These are phyloP conservation scores for Drosophila bunnanda DNA, from an alignment of 2,888 invertebrate genomes.

Conservation along the genomic window DNA sequence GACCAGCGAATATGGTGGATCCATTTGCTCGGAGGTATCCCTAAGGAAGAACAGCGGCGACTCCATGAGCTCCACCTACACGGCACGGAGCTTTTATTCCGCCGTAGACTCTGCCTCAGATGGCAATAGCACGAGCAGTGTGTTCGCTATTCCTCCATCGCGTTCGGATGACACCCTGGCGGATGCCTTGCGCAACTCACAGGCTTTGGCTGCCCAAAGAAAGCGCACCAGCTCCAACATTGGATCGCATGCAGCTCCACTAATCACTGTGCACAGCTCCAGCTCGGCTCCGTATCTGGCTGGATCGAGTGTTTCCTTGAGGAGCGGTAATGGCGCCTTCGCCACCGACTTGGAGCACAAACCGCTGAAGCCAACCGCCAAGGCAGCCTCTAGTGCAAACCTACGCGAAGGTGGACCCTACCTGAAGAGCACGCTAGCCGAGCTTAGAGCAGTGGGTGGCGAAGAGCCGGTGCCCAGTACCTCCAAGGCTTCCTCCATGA, in stretches of 20 bases:
- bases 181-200: conserved; percentile 85
- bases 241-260: conserved; percentile 61
- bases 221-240: conserved; percentile 87
- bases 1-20: conserved; percentile 43
- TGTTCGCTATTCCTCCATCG: conserved; percentile 89
- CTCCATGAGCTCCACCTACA: conserved; percentile 86
- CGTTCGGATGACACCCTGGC: conserved; percentile 91
- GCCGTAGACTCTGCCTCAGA: conserved; percentile 74
- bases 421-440: conserved; percentile 86
- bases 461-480: conserved; percentile 70
- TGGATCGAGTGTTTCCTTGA: conserved; percentile 72
- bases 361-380: conserved; percentile 60
- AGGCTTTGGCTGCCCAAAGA: conserved; percentile 86
- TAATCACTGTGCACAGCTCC: conserved; percentile 76
- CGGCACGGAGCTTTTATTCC: conserved; percentile 84
- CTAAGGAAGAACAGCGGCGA: conserved; percentile 87
- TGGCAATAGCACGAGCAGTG: conserved; percentile 56
- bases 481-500: conserved; percentile 73
- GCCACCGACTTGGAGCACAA: conserved; percentile 70
- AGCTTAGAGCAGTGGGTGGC: conserved; percentile 85
- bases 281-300: conserved; percentile 88
- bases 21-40: conserved; percentile 81
- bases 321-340: conserved; percentile 60
- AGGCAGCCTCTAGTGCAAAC: conserved; percentile 82
- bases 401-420: conserved; percentile 83